Evolutionary conservation across 2,113 vertebrate genomes (phyloP), one percentile per base, ranked within the genome.

Genomic region (Xiphias gladius): DNA sequence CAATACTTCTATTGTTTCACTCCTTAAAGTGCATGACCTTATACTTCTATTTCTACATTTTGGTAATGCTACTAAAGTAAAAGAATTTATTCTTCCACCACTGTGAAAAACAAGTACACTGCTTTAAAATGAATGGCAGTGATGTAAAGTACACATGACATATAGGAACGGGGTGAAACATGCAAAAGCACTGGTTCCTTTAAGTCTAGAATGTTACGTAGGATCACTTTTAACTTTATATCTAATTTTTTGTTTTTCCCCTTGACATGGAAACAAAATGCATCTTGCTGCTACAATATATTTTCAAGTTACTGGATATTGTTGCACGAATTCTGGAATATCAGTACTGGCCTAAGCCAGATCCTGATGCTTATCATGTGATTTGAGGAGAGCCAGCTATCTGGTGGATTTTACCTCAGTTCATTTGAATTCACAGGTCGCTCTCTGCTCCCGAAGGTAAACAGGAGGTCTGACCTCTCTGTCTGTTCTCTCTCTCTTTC

Each of bases 391-490:
- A 43, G 24, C 22, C 12, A 37, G 65, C 19, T 17, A 50, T 76
- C 77, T 37, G 62, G 8, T 16, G 48, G 35, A 20, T 76, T 81
- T 75, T 5, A 48, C 50, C 61, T 71, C 26, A 7, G 11, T 35
- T 67, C 35, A 26, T 52, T 39, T 76, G 63, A 80, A 73, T 59
- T 69, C 68, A 83, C 71, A 39, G 43, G 41, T 59, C 4, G 2
- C 54, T 76, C 65, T 77, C 73, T 63, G 39, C 72, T 87, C 54
- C 50, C 50, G 28, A 32, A 79, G 71, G 76, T 79, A 74, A 78
- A 78, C 73, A 59, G 28, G 54, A 79, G 32, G 58, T n/a, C 68
- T 73, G 82, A 86, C 84, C 65, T 80, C 76, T 65, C 73, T 58
- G 22, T 59, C 59, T 24, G 0, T 48, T 61, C 64, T 20, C 24